Evolutionary conservation across 2,113 vertebrate genomes (phyloP).

Genomic region (Orientallactaga bullata): DNA sequence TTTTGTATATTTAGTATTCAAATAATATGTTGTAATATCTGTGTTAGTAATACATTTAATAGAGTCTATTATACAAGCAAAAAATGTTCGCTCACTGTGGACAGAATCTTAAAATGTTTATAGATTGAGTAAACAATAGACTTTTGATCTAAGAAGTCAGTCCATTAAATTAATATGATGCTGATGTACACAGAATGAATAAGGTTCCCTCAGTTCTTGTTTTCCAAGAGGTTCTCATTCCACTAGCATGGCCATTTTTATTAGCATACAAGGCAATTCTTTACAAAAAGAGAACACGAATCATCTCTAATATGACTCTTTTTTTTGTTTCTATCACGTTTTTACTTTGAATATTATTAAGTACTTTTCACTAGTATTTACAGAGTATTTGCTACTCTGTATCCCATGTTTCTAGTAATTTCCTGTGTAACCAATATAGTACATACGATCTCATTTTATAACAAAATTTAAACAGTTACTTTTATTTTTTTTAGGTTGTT

Average conservation of each 20-base stretch:
- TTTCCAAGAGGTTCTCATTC: neutral
- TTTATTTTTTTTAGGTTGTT: too few species aligned
- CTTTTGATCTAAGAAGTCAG: neutral
- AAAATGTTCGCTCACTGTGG: neutral
- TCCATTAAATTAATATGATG: neutral
- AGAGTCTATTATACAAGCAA: neutral
- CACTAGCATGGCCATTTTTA: neutral
- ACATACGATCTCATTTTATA: too few species aligned
- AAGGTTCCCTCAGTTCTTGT: neutral
- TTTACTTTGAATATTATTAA: too few species aligned
- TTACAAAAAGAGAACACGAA: conserved; percentile 1
- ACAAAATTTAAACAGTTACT: too few species aligned
- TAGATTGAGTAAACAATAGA: neutral
- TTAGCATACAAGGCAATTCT: neutral
- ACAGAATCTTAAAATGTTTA: conserved; percentile 11
- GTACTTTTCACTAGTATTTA: too few species aligned
- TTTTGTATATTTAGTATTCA: neutral
- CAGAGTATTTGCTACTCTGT: too few species aligned
- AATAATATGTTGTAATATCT: neutral
- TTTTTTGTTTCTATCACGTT: too few species aligned
- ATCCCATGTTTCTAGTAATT: too few species aligned
- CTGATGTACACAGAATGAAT: neutral
- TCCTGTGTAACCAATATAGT: too few species aligned
- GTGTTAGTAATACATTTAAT: neutral
- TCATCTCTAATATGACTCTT: neutral